These are phyloP conservation scores for Metallyticus violacea DNA, from an alignment of 2,888 invertebrate species.

Conservation along the genomic window DNA sequence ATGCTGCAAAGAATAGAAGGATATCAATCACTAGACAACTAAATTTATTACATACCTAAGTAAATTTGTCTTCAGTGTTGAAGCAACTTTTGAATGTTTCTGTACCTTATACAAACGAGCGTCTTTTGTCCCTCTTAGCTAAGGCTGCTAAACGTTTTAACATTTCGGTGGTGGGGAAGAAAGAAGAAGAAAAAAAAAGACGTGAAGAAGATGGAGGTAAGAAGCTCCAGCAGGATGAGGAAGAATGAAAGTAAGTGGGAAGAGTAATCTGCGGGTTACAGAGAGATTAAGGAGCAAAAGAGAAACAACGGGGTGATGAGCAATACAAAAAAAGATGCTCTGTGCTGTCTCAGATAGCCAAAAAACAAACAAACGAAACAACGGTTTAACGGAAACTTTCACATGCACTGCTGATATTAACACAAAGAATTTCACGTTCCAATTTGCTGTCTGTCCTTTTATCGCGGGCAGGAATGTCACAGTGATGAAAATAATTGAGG, in stretches of 20 bases:
- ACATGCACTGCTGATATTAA: not conserved
- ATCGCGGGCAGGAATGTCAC: not conserved
- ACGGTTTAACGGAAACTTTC: too few species aligned
- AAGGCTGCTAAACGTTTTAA: not conserved
- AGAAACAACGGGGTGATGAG: not conserved
- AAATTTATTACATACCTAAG: not conserved
- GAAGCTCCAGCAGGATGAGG: not conserved
- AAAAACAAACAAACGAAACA: not conserved
- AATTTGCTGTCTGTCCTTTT: not conserved
- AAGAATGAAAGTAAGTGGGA: not conserved
- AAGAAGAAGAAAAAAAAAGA: not conserved
- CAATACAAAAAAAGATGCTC: not conserved
- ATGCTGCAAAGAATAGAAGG: too few species aligned
- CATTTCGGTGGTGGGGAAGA: not conserved
- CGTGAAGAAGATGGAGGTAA: not conserved
- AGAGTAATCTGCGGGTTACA: not conserved
- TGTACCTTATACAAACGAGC: not conserved
- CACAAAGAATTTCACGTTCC: not conserved
- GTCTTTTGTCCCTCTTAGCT: not conserved
- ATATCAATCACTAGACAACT: too few species aligned
- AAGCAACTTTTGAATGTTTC: not conserved
- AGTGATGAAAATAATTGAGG: not conserved
- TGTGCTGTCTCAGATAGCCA: too few species aligned
- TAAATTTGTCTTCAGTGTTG: not conserved
- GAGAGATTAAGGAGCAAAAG: not conserved